Base-by-base conservation (phyloP, 2,797 vertebrate genomes). In the Phaenicophaeus curvirostris region DNA sequence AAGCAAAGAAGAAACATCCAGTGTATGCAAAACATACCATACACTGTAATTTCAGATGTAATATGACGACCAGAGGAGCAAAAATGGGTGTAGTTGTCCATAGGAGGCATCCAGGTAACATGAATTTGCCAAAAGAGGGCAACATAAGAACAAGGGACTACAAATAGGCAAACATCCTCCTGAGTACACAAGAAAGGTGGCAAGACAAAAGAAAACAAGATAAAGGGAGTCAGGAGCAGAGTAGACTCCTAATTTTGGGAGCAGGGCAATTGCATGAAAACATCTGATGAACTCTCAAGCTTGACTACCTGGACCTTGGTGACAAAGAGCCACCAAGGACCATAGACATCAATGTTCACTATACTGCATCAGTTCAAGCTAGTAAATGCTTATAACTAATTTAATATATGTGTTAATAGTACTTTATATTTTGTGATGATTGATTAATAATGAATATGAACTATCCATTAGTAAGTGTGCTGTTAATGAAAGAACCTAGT, bases 11-110 rank as follows among this genome's bases (percentile, higher is more conserved):
- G 19, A 66, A 87, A 53, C 24, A 65, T 11, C 37, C 6, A 4
- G 39, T 0, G 0, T 78, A 71, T 12, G 41, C 18, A 71, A 28
- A 66, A 87, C 35, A 75, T 35, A 39, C 1, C 6, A 13, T 5
- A 23, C 25, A 23, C 31, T 54, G 8, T 67, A 57, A 54, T 62
- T 80, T 81, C 42, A 41, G n/a, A 15, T 23, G 15, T 42, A 66
- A 14, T 4, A 4, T 39, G 44, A n/a, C 15, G 5, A 57, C 9
- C 13, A 48, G 55, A 75, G 4, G 16, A 18, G 5, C 16, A 73
- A 41, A 61, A 5, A 18, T 5, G 2, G 6, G 24, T 53, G 13
- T 9, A 54, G 51, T 10, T 61, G 15, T 16, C 58, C 33, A 57
- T 20, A 44, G 19, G 13, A 77, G 16, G 9, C 31, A 57, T 48